Percentiles rank a stretch among this genome's conserved stretches.
phyloP scores from a whole-genome alignment of 2,113 vertebrate species.

The Dicentrarchus labrax region DNA sequence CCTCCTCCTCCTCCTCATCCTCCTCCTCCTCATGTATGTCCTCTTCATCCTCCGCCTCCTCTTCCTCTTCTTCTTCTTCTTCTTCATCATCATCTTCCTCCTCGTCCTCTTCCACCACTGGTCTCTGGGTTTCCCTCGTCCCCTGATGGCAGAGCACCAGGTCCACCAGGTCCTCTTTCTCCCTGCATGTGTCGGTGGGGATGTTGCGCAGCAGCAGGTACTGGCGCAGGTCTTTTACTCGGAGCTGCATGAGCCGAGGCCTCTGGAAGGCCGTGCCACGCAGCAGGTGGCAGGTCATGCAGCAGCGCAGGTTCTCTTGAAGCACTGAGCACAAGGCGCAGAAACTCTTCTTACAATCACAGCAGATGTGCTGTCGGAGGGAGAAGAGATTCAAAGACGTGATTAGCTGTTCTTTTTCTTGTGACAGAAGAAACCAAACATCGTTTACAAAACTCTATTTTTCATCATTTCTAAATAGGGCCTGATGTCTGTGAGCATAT shows the following conservation, averaged over 20 bases:
- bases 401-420: constrained; percentile 38
- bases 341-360: constrained; percentile 97
- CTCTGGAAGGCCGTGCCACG: constrained; percentile 94
- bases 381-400: constrained; percentile 5
- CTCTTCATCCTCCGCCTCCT: constrained; percentile 61
- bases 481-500: constrained; percentile 11
- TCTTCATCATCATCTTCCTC: constrained; percentile 73
- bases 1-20: constrained; percentile 69
- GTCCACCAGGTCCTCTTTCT: constrained; percentile 97
- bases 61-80: constrained; percentile 57
- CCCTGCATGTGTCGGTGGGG: constrained; percentile 93
- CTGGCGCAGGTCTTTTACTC: constrained; percentile 95
- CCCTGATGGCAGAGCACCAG: constrained; percentile 93
- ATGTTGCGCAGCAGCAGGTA: constrained; percentile 96
- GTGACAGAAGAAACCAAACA: constrained; percentile 3
- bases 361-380: constrained; percentile 90
- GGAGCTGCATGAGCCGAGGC: constrained; percentile 92
- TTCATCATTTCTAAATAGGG: constrained; percentile 9
- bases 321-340: constrained; percentile 93
- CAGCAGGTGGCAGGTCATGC: constrained; percentile 92
- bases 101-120: constrained; percentile 70
- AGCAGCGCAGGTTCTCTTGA: constrained; percentile 92
- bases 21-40: constrained; percentile 72
- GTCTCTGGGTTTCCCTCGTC: constrained; percentile 59
- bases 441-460: background rate